phyloP scores from a whole-genome alignment of 92 coral and sea anemone genomes.

The Isaurus tuberculatus region DNA sequence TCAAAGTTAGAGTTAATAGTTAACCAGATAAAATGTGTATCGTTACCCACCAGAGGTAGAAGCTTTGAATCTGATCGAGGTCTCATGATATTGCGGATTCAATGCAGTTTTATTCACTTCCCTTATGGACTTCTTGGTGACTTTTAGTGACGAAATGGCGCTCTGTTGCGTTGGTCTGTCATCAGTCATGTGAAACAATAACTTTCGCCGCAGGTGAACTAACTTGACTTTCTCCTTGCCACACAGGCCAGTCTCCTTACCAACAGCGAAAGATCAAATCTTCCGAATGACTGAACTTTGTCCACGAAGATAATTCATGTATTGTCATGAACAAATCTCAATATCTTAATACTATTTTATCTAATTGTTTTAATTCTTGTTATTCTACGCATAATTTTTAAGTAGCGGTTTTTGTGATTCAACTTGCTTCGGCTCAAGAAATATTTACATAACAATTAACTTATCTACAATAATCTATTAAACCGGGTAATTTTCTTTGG shows the following conservation, averaged over 20 bases:
- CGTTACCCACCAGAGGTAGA: background rate
- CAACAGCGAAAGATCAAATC: background rate
- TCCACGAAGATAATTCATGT: background rate
- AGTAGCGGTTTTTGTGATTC: slow-evolving; percentile 1
- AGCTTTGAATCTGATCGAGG: slow-evolving; percentile 32
- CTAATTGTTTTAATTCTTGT: background rate
- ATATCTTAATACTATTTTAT: background rate
- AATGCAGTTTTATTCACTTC: background rate
- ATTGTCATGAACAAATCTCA: background rate
- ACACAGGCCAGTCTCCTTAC: background rate
- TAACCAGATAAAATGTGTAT: background rate
- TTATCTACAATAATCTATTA: background rate
- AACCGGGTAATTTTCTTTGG: background rate
- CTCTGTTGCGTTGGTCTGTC: background rate
- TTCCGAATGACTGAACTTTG: background rate
- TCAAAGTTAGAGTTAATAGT: slow-evolving; percentile 13
- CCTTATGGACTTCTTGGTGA: background rate
- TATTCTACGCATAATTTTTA: background rate
- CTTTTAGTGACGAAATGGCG: background rate
- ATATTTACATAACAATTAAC: slow-evolving; percentile 19
- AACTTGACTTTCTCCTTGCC: background rate
- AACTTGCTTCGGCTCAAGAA: background rate
- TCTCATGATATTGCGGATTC: background rate
- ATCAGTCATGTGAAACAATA: background rate
- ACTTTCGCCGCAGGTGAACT: background rate